Evolutionary conservation across 2,888 invertebrate species (phyloP), one percentile per base, ranked within the genome.

Genomic region (Heliconius ethilla): DNA sequence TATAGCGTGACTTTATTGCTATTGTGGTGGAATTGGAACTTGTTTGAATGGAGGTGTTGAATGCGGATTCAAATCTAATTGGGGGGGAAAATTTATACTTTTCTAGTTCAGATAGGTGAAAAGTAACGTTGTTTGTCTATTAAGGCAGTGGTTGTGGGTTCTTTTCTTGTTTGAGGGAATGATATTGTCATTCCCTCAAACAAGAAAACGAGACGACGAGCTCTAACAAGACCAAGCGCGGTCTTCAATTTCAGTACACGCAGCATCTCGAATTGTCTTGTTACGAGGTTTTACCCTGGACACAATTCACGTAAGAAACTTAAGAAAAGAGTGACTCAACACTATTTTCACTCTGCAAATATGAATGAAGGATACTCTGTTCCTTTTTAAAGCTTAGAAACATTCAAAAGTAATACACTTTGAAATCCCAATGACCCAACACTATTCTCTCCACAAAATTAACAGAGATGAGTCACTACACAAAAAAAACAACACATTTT

Each of bases 1-100:
- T 82, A 79, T 79, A 78, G 77, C 77, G 76, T 76, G 76, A 76
- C 81, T 79, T 76, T 75, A 77, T 25, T 62, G 29, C 51, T 37
- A 37, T 22, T n/a, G 37, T n/a, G n/a, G 70, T 72, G 74, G 70
- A 22, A 67, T 70, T 51, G 40, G 73, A 40, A 63, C 22, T 40
- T 63, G 13, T 63, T 66, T 33, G 18, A n/a, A n/a, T 67, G 10
- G 22, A 37, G 5, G 11, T 6, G 22, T 22, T 37, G 33, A 22
- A 1, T 37, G 5, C 4, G 11, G 66, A 4, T 33, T 67, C 70
- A 27, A 27, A 63, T 27, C 27, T 15, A 27, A 27, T 59, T 59
- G 59, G 59, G 59, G 22, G 62, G 25, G 11, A 62, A 27, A 27
- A 62, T 62, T 62, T 63, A 27, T 10, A 11, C 59, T 59, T 3